Percentiles rank a stretch among this genome's conserved stretches.
phyloP scores from a whole-genome alignment of 2,888 invertebrate species.

The Trachelus stipa region DNA sequence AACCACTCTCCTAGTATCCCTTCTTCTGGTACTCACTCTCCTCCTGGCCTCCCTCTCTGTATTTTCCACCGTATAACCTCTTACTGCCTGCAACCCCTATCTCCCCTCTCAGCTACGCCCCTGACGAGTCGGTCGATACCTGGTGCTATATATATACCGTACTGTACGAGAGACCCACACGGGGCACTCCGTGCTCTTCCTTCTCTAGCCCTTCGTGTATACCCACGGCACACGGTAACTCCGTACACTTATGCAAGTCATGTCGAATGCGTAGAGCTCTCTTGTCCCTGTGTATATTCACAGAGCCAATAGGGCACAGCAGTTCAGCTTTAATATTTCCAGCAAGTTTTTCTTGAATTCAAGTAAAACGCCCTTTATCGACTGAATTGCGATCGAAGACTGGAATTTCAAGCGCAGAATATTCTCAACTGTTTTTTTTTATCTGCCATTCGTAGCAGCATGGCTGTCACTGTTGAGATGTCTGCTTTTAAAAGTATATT shows the following conservation, averaged over 20 bases:
- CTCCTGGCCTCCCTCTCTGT: neutral
- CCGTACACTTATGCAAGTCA: neutral
- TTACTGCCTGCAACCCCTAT: neutral
- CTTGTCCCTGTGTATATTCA: neutral
- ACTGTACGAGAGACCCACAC: neutral
- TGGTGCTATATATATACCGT: neutral
- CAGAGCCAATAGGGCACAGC: neutral
- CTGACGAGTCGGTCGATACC: neutral
- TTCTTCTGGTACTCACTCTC: neutral
- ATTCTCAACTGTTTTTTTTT: neutral
- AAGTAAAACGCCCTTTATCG: neutral
- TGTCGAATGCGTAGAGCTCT: neutral
- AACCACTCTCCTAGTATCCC: slow-evolving; percentile 1
- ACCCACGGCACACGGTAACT: neutral
- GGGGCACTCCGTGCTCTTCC: neutral
- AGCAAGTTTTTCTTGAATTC: neutral
- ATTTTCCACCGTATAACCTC: neutral
- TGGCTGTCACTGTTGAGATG: neutral
- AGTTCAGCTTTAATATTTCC: neutral
- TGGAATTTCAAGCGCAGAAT: neutral
- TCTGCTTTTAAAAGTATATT: neutral
- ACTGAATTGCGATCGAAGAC: neutral
- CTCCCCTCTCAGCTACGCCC: neutral
- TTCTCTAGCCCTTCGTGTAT: neutral
- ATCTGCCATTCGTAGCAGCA: no score